A percentile compares a stretch with the other conserved stretches of the same genome.
These are phyloP conservation scores for Rhinolophus sinicus DNA, from an alignment of 2,113 vertebrate species.

Conservation along the genomic window DNA sequence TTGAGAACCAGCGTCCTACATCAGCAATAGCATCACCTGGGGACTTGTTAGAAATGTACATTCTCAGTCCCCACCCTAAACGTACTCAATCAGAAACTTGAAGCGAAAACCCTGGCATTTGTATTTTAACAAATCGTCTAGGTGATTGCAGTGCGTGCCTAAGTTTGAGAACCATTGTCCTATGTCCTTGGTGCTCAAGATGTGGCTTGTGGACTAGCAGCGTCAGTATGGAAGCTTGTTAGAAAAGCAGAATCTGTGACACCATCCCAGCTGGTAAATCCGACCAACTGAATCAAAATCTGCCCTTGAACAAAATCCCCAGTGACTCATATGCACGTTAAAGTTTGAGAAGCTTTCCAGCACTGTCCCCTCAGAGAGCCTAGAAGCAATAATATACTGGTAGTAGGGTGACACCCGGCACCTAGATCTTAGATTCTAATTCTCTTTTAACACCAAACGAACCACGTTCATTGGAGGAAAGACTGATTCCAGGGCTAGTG, in stretches of 20 bases:
- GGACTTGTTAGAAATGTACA: neutral
- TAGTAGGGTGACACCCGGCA: neutral
- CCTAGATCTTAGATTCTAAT: neutral
- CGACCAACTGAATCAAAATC: neutral
- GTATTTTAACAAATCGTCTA: neutral
- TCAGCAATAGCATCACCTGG: neutral
- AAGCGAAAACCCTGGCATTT: neutral
- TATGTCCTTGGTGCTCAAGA: neutral
- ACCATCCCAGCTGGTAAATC: neutral
- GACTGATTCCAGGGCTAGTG: neutral
- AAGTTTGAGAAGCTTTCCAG: neutral
- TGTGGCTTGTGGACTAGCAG: neutral
- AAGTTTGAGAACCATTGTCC: neutral
- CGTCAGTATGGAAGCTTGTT: neutral
- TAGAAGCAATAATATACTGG: neutral
- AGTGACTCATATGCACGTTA: fast-evolving
- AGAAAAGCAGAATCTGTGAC: neutral
- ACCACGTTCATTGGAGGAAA: neutral
- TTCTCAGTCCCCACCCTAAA: neutral
- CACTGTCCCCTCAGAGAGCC: neutral
- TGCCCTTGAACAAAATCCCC: neutral
- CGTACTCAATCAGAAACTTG: neutral
- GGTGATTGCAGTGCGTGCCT: neutral
- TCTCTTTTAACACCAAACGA: neutral
- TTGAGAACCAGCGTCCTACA: neutral